Percentiles rank a stretch among this genome's conserved stretches.
Conservation (phyloP, 2,888 invertebrate genomes). For the Tinea pellionella region DNA sequence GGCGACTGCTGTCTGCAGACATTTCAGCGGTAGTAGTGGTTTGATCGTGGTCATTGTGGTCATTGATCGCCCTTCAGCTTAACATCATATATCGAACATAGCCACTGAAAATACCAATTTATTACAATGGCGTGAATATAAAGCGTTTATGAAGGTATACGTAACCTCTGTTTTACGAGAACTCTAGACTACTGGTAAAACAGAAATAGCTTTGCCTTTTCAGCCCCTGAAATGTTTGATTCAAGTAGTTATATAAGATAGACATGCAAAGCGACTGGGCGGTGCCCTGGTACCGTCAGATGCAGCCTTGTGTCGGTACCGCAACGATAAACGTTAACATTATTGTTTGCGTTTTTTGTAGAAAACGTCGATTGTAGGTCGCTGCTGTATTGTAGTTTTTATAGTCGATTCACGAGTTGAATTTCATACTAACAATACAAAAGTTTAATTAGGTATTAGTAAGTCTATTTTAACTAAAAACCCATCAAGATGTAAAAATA, state of each 20-base stretch:
- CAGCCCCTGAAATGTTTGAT: background rate
- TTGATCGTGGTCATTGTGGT: no score
- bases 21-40: no score
- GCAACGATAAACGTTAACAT: constrained; percentile 10
- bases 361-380: background rate
- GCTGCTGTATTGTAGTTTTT: background rate
- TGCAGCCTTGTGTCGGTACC: constrained; percentile 25
- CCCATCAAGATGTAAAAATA: no score
- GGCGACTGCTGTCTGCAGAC: no score
- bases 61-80: no score
- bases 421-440: constrained; percentile 19
- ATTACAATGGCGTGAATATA: no score
- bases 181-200: no score
- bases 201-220: background rate
- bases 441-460: constrained; percentile 32
- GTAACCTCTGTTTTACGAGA: no score
- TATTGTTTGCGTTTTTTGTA: constrained; percentile 7
- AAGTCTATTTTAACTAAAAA: no score
- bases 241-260: background rate
- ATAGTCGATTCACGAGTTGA: background rate
- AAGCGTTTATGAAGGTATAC: no score
- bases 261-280: constrained; percentile 15
- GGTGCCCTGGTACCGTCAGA: constrained; percentile 46
- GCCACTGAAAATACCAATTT: no score
- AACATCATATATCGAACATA: no score